Percentiles rank a stretch among this genome's conserved stretches.
Evolutionary conservation across 2,888 invertebrate genomes (phyloP).

Genomic region (Octonoba sinensis): DNA sequence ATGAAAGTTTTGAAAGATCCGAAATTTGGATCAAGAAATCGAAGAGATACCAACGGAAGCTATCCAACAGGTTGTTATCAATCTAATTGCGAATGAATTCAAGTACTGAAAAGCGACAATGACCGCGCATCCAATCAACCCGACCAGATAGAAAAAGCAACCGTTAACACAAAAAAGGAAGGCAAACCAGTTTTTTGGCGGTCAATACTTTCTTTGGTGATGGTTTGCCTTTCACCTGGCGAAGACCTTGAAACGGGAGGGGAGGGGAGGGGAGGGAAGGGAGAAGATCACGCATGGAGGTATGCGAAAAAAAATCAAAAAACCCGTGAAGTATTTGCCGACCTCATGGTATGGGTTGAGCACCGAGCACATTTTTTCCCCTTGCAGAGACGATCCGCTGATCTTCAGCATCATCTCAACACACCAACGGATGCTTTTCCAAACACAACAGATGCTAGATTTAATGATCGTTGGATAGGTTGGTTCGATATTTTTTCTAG

Average conservation of each 20-base stretch:
- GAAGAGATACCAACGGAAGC: not conserved
- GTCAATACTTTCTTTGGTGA: slow-evolving; percentile 36
- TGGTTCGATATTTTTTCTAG: too few species aligned
- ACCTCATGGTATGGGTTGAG: slow-evolving; percentile 8
- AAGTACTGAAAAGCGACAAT: slow-evolving; percentile 17
- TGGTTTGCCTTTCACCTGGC: slow-evolving; percentile 43
- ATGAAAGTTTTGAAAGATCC: too few species aligned
- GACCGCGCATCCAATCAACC: slow-evolving; percentile 22
- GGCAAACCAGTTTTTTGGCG: slow-evolving; percentile 42
- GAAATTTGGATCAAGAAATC: too few species aligned
- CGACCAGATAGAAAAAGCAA: slow-evolving; percentile 8
- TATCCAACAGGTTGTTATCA: not conserved
- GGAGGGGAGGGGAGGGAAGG: not conserved
- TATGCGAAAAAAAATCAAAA: slow-evolving; percentile 7
- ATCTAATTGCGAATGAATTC: not conserved
- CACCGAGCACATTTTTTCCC: not conserved
- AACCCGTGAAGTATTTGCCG: slow-evolving; percentile 27
- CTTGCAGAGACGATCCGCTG: not conserved
- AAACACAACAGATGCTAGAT: too few species aligned
- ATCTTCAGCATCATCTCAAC: not conserved
- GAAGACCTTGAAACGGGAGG: slow-evolving; percentile 39
- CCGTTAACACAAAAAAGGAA: slow-evolving; percentile 25
- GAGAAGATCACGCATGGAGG: slow-evolving; percentile 13
- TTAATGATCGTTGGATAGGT: too few species aligned
- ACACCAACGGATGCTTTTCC: too few species aligned